Base-by-base conservation (phyloP, 2,888 invertebrate genomes). In the Mongoloraphidia duomilia region DNA sequence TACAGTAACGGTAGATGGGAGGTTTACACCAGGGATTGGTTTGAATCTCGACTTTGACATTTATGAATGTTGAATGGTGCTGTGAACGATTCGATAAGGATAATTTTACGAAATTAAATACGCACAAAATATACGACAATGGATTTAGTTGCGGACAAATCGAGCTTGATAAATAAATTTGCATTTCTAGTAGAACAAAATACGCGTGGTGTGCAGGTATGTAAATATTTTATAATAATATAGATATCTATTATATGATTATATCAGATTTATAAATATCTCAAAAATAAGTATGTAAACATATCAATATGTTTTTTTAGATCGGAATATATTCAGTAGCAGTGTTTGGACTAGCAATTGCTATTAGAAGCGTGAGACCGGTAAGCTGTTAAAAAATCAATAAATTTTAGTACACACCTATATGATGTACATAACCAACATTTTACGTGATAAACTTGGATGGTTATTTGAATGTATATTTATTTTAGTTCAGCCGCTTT, bases 321-420 rank as follows among this genome's bases (percentile, higher is more conserved):
- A 62, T 72, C 52, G 62, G 72, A n/a, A 69, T 72, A 42, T 76
- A 76, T 61, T 72, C 74, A 6, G 61, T 75, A 35, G 72, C 74
- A 38, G 59, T 73, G 37, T 56, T 69, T 44, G 71, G 73, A 38
- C 60, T 76, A 17, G 60, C 69, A 8, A 58, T 69, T 43, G 73
- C 75, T 9, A 52, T 75, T 45, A 63, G 73, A 52, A 70, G 66
- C 64, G 72, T 74, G 37, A 64, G 72, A 60, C 75, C 76, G 34
- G 75, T 75, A 66, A 65, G 71, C 68, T 52, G 44, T 40, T 43
- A 17, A 45, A 47, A 43, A 34, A 36, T 35, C n/a, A 34, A 41
- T 26, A 26, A 26, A 5, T 26, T 6, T 26, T 26, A 26, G 5
- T 26, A 26, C 26, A 26, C 26, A 6, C 26, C 26, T 26, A 26